Base-by-base conservation (phyloP, 2,888 invertebrate genomes). In the Mythimna albipuncta region DNA sequence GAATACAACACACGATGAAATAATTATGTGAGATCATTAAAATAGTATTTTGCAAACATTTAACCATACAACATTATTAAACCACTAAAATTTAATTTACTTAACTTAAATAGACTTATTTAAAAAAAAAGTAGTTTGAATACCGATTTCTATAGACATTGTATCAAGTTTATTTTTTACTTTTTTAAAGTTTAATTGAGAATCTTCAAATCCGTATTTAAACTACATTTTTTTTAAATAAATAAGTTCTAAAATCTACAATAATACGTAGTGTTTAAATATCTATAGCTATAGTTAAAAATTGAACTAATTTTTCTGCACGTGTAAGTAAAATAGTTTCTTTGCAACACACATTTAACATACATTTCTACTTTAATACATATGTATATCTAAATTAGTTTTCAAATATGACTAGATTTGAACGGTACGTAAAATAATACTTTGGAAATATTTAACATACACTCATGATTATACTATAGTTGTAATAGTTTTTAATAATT, bases 1-100 rank as follows among this genome's bases (percentile, higher is more conserved):
- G n/a, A 54, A 55, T n/a, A 72, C 52, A 74, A 64, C 54, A 80
- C 75, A 32, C 64, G 4, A 26, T 44, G 52, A 50, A 19, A 57
- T 47, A 73, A 32, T 54, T 64, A 74, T 11, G 57, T 77, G 77
- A 81, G 81, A 78, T 81, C 68, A 75, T 64, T 21, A 41, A 57
- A 58, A 58, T 62, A 57, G 19, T 65, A 26, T 73, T 64, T 59
- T 26, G 10, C 54, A 47, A 32, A 64, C 35, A 73, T 65, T 62
- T 55, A 64, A 63, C 32, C 32, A 21, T 59, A n/a, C 21, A 59
- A 19, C 16, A 50, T 44, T 44, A 11, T 44, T 5, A 44, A 5
- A 13, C 13, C 4, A 13, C 44, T 44, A 44, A 44, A 1, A 13
- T 44, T 44, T 44, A 13, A 3, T 13, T 44, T 44, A 44, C 13